Evolutionary conservation across 1,140 invertebrate species (phyloP), one percentile per base, ranked within the genome.

Genomic region (Paralvinella palmiformis): DNA sequence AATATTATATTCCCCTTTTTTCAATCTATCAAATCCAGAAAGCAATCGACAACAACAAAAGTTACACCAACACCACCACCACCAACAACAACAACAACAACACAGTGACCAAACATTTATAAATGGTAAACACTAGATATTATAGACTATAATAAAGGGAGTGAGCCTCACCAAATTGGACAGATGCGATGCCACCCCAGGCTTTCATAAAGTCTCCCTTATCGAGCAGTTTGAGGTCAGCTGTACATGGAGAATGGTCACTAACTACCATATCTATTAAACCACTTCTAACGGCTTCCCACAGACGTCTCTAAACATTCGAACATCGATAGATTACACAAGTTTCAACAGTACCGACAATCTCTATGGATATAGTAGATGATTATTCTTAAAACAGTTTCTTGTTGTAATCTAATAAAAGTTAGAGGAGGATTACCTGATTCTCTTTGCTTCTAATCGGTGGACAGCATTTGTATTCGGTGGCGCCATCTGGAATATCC

Each of bases 201-300:
- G 88, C 87, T 69, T 82, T 80, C 62, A 88, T 72, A 71, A 88
- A 89, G 70, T 88, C 83, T 24, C 83, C 85, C 13, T 81, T 77
- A 15, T 73, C 73, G 66, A 88, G 87, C 72, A 63, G 22, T 57
- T 72, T 72, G 1, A 88, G 76, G 2, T 87, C 85, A 0, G 85
- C 82, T 13, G 87, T 86, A 59, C 87, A 88, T 0, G 88, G 87
- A 0, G 88, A 89, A 71, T 90, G 88, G 78, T 89, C 88, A 4
- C 88, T 89, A 3, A 87, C 86, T 7, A 89, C 84, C 82, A 88
- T 81, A 67, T 88, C 85, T 24, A 88, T 76, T 22, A 82, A 72
- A 62, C 84, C 83, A 31, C 81, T 76, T 67, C 81, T 71, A 15
- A 89, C 63, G 32, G 82, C 86, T 37, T 81, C 66, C 88, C 88